phyloP scores from a whole-genome alignment of 2,888 invertebrate genomes.

The Drosophila prostipennis region DNA sequence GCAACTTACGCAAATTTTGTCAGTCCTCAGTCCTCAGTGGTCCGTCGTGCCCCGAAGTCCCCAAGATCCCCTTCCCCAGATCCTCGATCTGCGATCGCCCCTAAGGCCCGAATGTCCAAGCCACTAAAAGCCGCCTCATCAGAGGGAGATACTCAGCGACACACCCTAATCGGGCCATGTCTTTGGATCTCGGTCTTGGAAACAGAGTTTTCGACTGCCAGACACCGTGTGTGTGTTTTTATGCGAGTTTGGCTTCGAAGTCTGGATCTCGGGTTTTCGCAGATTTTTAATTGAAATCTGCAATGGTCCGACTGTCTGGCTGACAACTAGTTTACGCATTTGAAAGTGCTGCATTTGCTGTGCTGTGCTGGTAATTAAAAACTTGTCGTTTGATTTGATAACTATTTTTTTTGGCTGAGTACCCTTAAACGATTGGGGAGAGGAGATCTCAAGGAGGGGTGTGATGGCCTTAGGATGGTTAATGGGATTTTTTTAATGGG shows the following conservation, averaged over 20 bases:
- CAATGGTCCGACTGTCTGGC: conserved; percentile 41
- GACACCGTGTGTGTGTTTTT: conserved; percentile 4
- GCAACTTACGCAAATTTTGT: conserved; percentile 69
- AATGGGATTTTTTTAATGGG: conserved; percentile 4
- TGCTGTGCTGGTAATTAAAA: conserved; percentile 66
- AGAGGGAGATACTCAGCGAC: conserved; percentile 53
- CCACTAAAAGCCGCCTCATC: conserved; percentile 38
- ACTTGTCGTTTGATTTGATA: conserved; percentile 67
- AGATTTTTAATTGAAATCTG: conserved; percentile 73
- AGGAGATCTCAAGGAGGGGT: conserved; percentile 7
- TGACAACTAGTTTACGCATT: conserved; percentile 76
- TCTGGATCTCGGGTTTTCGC: conserved; percentile 23
- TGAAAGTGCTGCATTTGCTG: conserved; percentile 60
- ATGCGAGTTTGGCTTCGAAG: neutral
- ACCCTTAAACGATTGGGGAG: conserved; percentile 18
- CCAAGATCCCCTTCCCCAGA: neutral
- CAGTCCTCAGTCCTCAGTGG: conserved; percentile 21
- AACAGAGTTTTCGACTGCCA: conserved; percentile 6
- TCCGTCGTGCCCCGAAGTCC: neutral
- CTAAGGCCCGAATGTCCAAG: conserved; percentile 45
- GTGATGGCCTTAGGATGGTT: neutral
- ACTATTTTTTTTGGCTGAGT: conserved; percentile 33
- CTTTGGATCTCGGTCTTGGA: conserved; percentile 20
- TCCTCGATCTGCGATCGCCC: conserved; percentile 40
- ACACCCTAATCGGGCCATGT: conserved; percentile 66